Conservation (phyloP, 2,113 vertebrate genomes). For the Lampris incognitus region DNA sequence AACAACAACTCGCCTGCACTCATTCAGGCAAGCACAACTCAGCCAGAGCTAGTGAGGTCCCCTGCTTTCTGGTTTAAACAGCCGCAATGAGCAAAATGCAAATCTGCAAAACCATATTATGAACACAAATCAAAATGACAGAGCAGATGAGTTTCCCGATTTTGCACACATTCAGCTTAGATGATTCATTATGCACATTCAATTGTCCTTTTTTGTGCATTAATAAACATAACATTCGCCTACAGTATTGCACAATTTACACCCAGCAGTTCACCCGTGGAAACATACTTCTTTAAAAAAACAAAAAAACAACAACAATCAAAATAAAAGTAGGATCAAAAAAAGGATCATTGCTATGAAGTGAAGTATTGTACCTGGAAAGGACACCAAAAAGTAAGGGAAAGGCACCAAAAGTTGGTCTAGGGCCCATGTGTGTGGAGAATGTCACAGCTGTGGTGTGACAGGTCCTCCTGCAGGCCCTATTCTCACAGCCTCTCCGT, state of each 20-base stretch:
- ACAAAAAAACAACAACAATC: too few species aligned
- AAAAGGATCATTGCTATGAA: constrained; percentile 8
- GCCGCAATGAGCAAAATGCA: constrained; percentile 16
- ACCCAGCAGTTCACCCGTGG: neutral
- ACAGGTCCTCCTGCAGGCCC: constrained; percentile 77
- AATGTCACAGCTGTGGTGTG: constrained; percentile 73
- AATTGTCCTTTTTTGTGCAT: neutral
- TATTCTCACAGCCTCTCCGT: constrained; percentile 70
- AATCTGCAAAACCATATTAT: constrained; percentile 14
- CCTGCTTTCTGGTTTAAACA: constrained; percentile 53
- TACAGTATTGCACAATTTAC: neutral
- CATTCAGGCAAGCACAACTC: constrained; percentile 64
- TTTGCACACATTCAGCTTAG: constrained; percentile 4
- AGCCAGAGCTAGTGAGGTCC: constrained; percentile 54
- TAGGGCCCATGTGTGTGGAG: constrained; percentile 58
- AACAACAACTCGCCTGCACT: constrained; percentile 71
- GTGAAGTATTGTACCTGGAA: constrained; percentile 39
- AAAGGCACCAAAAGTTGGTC: constrained; percentile 57
- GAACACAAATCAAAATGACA: constrained; percentile 14
- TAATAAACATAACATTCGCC: neutral
- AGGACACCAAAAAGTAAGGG: constrained; percentile 48
- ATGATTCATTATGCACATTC: constrained; percentile 11
- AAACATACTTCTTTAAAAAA: too few species aligned
- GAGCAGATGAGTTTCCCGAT: neutral
- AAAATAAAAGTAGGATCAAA: neutral